Evolutionary conservation across 2,888 invertebrate genomes (phyloP).

Genomic region (Drosophila hamatofila): DNA sequence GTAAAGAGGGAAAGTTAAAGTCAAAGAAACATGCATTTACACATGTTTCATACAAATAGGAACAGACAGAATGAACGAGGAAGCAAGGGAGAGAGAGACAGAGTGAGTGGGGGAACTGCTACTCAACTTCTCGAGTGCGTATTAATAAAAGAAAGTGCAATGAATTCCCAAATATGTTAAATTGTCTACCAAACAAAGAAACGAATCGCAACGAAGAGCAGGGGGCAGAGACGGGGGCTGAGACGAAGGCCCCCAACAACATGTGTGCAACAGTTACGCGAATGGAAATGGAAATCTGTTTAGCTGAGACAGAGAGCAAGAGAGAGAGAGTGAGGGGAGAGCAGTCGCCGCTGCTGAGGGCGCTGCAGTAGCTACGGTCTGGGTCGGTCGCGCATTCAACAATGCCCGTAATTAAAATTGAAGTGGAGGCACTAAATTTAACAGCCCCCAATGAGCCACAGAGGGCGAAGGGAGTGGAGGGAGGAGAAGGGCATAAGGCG

Average conservation of each 20-base stretch:
- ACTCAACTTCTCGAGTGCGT: constrained; percentile 65
- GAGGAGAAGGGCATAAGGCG: not conserved
- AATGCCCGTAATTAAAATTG: constrained; percentile 78
- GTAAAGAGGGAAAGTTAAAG: constrained; percentile 1
- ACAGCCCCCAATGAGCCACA: constrained; percentile 72
- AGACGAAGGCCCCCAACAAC: constrained; percentile 50
- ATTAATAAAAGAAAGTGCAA: constrained; percentile 81
- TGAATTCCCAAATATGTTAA: constrained; percentile 82
- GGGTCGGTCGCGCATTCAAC: constrained; percentile 54
- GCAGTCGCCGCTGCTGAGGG: constrained; percentile 32
- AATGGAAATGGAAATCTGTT: constrained; percentile 47
- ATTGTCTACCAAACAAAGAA: constrained; percentile 81
- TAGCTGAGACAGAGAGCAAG: constrained; percentile 8
- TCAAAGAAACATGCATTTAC: constrained; percentile 59
- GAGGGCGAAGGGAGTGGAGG: not conserved
- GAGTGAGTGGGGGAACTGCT: constrained; percentile 42
- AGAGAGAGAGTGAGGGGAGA: constrained; percentile 11
- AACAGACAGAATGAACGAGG: constrained; percentile 25
- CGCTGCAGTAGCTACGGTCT: constrained; percentile 37
- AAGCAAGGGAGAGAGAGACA: not conserved
- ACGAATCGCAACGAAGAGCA: constrained; percentile 24
- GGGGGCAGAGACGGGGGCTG: constrained; percentile 1
- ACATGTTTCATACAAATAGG: constrained; percentile 66
- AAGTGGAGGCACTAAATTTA: constrained; percentile 81
- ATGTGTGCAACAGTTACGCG: constrained; percentile 79